Conservation (phyloP, 1,140 invertebrate genomes). For the Pseudomyrmex cubaensis region DNA sequence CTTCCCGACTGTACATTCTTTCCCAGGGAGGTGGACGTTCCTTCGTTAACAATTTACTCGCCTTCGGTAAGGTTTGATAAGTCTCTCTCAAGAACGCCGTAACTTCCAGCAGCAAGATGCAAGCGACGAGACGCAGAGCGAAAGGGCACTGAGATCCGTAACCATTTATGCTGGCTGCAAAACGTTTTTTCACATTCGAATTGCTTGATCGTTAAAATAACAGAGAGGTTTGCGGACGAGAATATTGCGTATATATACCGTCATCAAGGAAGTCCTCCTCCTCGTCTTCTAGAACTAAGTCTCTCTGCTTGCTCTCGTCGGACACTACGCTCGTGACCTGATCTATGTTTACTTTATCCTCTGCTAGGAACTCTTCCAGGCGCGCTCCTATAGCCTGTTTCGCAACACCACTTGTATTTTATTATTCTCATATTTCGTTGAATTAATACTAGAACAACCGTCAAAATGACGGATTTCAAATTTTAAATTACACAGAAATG, state of each 20-base stretch:
- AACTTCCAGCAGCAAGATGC: constrained; percentile 97
- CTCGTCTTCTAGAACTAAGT: constrained; percentile 95
- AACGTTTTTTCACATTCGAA: constrained; percentile 3
- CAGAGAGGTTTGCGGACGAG: not conserved
- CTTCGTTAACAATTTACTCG: constrained; percentile 88
- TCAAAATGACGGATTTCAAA: too few species aligned
- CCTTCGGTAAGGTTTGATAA: constrained; percentile 93
- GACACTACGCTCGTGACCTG: constrained; percentile 89
- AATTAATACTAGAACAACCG: too few species aligned
- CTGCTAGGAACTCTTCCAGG: constrained; percentile 92
- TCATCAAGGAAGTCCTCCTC: constrained; percentile 99
- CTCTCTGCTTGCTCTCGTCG: constrained; percentile 94
- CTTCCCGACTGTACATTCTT: constrained; percentile 91
- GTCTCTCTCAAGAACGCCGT: constrained; percentile 98
- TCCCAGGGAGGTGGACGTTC: constrained; percentile 92
- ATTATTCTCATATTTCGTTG: not conserved
- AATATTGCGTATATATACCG: constrained; percentile 86
- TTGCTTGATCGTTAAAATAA: not conserved
- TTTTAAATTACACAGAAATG: too few species aligned
- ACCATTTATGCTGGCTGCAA: constrained; percentile 93
- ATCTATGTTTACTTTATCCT: constrained; percentile 90
- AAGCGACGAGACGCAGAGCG: constrained; percentile 96
- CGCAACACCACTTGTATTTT: not conserved
- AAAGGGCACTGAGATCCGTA: constrained; percentile 95
- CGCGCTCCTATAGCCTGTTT: constrained; percentile 92